These are phyloP conservation scores for Pogonocherus hispidulus DNA, from an alignment of 2,888 invertebrate genomes.

Conservation along the genomic window DNA sequence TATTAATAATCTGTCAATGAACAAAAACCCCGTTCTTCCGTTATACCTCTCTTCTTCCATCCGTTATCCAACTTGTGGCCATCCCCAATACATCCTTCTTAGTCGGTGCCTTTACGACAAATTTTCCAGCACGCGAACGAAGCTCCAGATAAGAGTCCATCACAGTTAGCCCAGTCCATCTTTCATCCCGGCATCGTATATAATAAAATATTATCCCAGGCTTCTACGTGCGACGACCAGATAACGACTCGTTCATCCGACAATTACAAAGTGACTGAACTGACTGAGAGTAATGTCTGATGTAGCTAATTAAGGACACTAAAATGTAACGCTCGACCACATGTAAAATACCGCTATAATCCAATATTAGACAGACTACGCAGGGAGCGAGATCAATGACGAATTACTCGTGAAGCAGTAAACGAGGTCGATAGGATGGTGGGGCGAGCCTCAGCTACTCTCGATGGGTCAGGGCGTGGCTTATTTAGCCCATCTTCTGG, in stretches of 20 bases:
- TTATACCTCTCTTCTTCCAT: not conserved
- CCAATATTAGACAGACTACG: too few species aligned
- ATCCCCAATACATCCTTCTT: not conserved
- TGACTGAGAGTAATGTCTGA: slow-evolving; percentile 6
- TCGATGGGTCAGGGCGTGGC: too few species aligned
- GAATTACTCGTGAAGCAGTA: too few species aligned
- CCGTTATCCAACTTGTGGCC: not conserved
- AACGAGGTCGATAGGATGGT: too few species aligned
- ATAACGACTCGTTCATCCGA: slow-evolving; percentile 24
- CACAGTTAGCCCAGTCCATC: slow-evolving; percentile 54
- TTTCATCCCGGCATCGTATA: slow-evolving; percentile 48
- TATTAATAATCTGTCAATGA: too few species aligned
- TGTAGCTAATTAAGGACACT: slow-evolving; percentile 20
- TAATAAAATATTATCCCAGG: slow-evolving; percentile 24
- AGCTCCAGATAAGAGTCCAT: slow-evolving; percentile 54
- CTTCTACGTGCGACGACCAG: slow-evolving; percentile 20
- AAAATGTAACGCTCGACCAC: too few species aligned
- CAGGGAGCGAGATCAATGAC: too few species aligned
- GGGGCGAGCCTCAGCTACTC: too few species aligned
- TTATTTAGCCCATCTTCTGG: too few species aligned
- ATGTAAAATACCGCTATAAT: too few species aligned
- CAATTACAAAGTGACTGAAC: slow-evolving; percentile 22
- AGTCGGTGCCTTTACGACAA: slow-evolving; percentile 8
- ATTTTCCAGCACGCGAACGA: slow-evolving; percentile 14
- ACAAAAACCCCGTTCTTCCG: not conserved